phyloP scores from a whole-genome alignment of 2,113 vertebrate genomes.

The Panthera tigris region DNA sequence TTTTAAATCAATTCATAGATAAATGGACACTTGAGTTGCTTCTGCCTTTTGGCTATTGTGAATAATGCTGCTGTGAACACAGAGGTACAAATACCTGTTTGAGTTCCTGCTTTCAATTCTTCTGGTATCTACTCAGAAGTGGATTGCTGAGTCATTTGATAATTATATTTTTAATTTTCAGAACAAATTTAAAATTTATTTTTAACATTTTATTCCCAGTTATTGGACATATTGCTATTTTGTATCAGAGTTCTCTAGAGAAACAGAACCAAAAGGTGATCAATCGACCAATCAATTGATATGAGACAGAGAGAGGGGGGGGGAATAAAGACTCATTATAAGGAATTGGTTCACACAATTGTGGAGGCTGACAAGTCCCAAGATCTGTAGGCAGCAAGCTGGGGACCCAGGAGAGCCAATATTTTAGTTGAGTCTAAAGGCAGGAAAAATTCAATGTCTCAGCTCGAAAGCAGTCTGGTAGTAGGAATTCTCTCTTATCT shows the following conservation, averaged over 20 bases:
- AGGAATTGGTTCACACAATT: neutral
- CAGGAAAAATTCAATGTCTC: neutral
- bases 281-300: neutral
- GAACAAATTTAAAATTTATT: neutral
- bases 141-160: neutral
- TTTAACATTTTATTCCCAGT: neutral
- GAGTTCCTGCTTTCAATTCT: neutral
- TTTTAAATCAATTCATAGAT: neutral
- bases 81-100: neutral
- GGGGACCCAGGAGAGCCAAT: neutral
- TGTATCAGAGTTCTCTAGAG: neutral
- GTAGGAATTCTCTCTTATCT: neutral
- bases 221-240: neutral
- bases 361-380: neutral
- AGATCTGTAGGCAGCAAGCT: neutral
- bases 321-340: neutral
- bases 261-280: neutral
- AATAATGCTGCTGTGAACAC: neutral
- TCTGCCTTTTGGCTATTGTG: neutral
- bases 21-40: neutral
- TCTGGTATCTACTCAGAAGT: neutral
- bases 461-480: neutral
- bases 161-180: neutral
- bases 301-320: neutral
- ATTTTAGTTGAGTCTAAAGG: neutral